Conservation (phyloP, 2,888 invertebrate species). For the Hofmannophila pseudospretella region DNA sequence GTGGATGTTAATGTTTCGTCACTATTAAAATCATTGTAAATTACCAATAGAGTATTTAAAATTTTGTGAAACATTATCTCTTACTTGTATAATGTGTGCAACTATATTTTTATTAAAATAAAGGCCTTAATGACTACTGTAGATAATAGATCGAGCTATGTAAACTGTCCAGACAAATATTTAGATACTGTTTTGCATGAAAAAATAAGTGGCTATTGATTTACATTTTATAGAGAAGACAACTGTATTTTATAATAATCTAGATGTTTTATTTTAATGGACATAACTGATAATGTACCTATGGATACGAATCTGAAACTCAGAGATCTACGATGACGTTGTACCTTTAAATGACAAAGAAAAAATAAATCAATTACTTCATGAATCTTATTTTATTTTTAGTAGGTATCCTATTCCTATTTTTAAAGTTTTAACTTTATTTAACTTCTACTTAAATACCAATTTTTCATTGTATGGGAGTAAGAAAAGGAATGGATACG, state of each 20-base stretch:
- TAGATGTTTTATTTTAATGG: constrained; percentile 45
- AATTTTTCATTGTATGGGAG: no score
- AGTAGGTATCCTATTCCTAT: no score
- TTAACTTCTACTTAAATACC: no score
- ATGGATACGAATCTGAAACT: constrained; percentile 30
- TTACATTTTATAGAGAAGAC: constrained; percentile 51
- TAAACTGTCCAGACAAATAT: not conserved
- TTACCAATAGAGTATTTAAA: not conserved
- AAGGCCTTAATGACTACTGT: not conserved
- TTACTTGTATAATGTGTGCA: constrained; percentile 1
- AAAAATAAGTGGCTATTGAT: constrained; percentile 24
- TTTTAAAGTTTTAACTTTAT: no score
- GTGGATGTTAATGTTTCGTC: constrained; percentile 36
- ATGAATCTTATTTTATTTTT: no score
- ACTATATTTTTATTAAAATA: not conserved
- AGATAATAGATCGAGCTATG: not conserved
- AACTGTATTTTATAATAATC: constrained; percentile 43
- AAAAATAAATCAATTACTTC: constrained; percentile 38
- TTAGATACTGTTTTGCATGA: constrained; percentile 6
- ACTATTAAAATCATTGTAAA: constrained; percentile 3
- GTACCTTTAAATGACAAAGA: constrained; percentile 40
- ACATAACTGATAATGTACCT: constrained; percentile 33
- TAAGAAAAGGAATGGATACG: no score
- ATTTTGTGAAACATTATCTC: not conserved
- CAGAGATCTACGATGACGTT: constrained; percentile 42